Evolutionary conservation across 2,888 invertebrate species (phyloP).

Genomic region (Synergus japonicus): DNA sequence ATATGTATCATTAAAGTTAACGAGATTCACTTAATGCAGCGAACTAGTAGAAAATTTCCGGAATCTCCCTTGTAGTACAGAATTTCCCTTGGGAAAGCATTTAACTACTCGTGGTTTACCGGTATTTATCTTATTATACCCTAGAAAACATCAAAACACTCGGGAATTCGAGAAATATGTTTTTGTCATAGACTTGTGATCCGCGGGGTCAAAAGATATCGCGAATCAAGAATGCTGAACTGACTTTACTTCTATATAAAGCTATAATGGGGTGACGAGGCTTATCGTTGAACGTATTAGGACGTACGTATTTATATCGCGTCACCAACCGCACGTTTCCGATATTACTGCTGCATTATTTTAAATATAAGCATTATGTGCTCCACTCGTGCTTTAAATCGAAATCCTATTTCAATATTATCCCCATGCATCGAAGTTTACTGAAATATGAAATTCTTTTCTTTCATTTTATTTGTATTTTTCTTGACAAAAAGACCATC

Average conservation of each 20-base stretch:
- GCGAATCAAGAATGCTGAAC: neutral
- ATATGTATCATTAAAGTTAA: no score
- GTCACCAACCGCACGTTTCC: neutral
- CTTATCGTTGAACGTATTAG: neutral
- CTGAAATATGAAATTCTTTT: neutral
- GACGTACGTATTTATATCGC: slow-evolving; percentile 3
- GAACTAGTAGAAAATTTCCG: no score
- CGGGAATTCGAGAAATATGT: neutral
- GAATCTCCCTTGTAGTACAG: neutral
- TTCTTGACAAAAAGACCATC: neutral
- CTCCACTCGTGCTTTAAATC: neutral
- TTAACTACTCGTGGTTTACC: neutral
- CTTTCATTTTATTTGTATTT: neutral
- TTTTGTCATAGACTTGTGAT: neutral
- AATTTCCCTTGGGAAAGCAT: slow-evolving; percentile 1
- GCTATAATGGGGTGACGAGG: neutral
- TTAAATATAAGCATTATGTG: neutral
- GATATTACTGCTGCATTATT: neutral
- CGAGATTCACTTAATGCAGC: no score
- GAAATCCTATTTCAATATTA: neutral
- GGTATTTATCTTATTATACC: neutral
- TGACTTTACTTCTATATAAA: slow-evolving; percentile 1
- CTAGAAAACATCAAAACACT: neutral
- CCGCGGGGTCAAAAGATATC: slow-evolving; percentile 5
- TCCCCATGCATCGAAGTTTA: neutral